phyloP scores from a whole-genome alignment of 1,140 invertebrate genomes.

The Manduca sexta region DNA sequence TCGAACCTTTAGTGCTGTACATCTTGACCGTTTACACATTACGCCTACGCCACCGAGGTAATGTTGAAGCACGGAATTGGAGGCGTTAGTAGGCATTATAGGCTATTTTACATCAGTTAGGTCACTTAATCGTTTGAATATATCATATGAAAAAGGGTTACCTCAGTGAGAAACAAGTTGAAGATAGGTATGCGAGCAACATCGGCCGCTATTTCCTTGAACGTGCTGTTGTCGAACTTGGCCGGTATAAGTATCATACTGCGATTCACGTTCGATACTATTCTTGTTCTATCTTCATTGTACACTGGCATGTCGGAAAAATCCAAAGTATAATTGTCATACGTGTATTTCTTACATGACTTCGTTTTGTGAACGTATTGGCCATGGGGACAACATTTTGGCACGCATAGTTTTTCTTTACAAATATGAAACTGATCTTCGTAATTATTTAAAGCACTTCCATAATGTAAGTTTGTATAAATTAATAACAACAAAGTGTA shows the following conservation, averaged over 20 bases:
- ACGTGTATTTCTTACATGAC: not conserved
- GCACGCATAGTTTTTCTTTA: conserved; percentile 1
- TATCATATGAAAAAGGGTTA: not conserved
- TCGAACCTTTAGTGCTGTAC: too few species aligned
- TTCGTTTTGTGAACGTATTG: conserved; percentile 4
- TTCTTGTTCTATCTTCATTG: not conserved
- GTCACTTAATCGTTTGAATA: too few species aligned
- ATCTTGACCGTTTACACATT: too few species aligned
- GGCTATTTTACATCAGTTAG: too few species aligned
- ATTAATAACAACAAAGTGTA: too few species aligned
- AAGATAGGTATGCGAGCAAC: not conserved
- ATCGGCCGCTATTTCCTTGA: too few species aligned
- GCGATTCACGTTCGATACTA: not conserved
- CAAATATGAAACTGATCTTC: not conserved
- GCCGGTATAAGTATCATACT: too few species aligned
- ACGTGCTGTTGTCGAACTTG: too few species aligned
- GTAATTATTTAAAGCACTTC: not conserved
- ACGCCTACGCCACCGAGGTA: too few species aligned
- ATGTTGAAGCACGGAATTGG: too few species aligned
- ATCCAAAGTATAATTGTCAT: not conserved
- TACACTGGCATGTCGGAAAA: conserved; percentile 5
- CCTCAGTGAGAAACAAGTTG: conserved; percentile 13
- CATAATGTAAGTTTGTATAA: too few species aligned
- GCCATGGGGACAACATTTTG: conserved; percentile 11
- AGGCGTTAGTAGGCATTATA: too few species aligned